Evolutionary conservation across 2,797 vertebrate genomes (phyloP).

Genomic region (Rhyacichthys aspro): DNA sequence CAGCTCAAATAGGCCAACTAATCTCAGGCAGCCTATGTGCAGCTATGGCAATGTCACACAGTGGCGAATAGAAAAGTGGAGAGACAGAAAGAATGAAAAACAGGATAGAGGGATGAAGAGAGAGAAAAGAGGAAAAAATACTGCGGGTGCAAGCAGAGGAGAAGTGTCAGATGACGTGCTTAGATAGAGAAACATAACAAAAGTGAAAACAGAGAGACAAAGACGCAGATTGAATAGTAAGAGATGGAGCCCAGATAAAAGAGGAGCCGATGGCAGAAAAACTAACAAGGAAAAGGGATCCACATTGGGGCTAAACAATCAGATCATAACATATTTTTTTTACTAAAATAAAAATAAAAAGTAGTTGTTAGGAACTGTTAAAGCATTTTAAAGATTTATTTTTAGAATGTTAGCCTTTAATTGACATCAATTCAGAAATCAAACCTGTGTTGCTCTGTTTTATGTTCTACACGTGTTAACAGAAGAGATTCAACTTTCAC

Average conservation of each 20-base stretch:
- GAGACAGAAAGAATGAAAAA: conserved; percentile 46
- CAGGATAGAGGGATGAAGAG: conserved; percentile 48
- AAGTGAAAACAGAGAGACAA: conserved; percentile 52
- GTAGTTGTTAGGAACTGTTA: too few relatives aligned
- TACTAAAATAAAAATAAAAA: too few relatives aligned
- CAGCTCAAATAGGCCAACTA: conserved; percentile 74
- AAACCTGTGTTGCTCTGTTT: too few relatives aligned
- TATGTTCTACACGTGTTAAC: too few relatives aligned
- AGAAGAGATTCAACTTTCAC: too few relatives aligned
- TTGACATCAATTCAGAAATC: too few relatives aligned
- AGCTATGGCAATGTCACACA: conserved; percentile 68
- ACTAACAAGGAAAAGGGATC: too few relatives aligned
- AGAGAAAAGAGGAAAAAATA: conserved; percentile 49
- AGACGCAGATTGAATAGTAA: conserved; percentile 52
- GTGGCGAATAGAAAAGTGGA: conserved; percentile 39
- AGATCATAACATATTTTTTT: too few relatives aligned
- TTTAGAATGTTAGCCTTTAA: too few relatives aligned
- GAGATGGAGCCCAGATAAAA: conserved; percentile 60
- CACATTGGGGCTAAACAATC: too few relatives aligned
- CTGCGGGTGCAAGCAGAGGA: conserved; percentile 58
- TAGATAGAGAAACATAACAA: conserved; percentile 62
- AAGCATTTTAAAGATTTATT: too few relatives aligned
- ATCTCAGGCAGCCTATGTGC: conserved; percentile 58
- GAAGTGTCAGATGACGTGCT: conserved; percentile 60
- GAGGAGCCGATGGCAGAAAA: conserved; percentile 40